A percentile compares a stretch with the other conserved stretches of the same genome.
Evolutionary conservation across 2,113 vertebrate genomes (phyloP).

Genomic region (Baryphthengus martii): DNA sequence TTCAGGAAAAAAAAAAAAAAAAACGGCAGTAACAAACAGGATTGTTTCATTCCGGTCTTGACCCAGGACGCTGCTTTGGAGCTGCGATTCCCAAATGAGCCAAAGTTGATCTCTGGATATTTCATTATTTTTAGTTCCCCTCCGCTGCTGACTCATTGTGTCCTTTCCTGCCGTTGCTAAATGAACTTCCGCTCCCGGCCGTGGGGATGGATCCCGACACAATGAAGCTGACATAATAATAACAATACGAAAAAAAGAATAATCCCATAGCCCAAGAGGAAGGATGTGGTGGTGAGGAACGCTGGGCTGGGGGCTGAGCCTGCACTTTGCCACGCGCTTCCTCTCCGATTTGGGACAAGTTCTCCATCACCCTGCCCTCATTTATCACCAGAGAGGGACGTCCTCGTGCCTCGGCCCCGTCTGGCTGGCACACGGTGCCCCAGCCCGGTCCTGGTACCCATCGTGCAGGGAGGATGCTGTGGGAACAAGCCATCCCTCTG

Average conservation of each 20-base stretch:
- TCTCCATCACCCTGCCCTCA: rapidly evolving
- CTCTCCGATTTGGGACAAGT: rapidly evolving
- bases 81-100: neutral
- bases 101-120: neutral
- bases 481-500: neutral
- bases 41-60: neutral
- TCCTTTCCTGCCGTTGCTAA: constrained; percentile 29
- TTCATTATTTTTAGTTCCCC: constrained; percentile 23
- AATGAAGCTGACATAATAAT: neutral
- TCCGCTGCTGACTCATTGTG: constrained; percentile 26
- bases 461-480: neutral
- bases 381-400: rapidly evolving
- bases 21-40: neutral
- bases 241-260: neutral
- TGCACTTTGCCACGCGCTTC: neutral
- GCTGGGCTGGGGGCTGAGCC: neutral
- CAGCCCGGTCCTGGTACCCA: neutral
- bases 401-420: neutral
- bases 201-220: neutral
- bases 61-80: neutral
- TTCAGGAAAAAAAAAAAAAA: neutral
- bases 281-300: neutral
- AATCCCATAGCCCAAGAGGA: neutral
- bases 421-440: neutral
- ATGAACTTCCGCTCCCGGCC: neutral